Evolutionary conservation across 2,888 invertebrate species (phyloP), one percentile per base, ranked within the genome.

Genomic region (Toxonevra muliebris): DNA sequence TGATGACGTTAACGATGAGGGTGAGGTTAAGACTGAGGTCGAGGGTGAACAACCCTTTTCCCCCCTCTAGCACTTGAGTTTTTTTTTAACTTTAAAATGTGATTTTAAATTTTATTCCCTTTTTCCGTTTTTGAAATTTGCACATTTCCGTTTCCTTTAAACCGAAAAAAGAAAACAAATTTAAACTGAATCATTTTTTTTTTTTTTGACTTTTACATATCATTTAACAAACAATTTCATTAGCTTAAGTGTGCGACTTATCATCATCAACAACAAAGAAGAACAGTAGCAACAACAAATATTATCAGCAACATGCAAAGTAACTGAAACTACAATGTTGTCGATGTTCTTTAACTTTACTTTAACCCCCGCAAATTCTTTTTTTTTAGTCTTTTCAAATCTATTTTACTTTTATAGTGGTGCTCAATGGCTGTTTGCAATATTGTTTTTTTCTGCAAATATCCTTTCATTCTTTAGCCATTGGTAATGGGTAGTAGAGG

Each of bases 171-270:
- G 50, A 61, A 43, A 48, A 40, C 48, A 43, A 43, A 50, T 40
- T 15, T 20, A 2, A 13, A 40, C 12, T 40, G 40, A 58, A 58
- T 40, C 50, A 12, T 64, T 48, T 41, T 57, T 50, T 15, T 45
- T 57, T 45, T 58, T 65, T 65, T 75, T 77, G 80, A 73, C 75
- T 76, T 79, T 80, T 74, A 80, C 81, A 80, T 79, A 74, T 80
- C 83, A 82, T 82, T 82, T 82, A 76, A 78, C 82, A 81, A 76
- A 80, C 80, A 76, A 82, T 82, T 82, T 82, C 82, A 82, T 82
- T 81, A 78, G 75, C 74, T 79, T 77, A 79, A 78, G 80, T 77
- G 76, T 76, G 76, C 30, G 30, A 30, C 30, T 30, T 30, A 30
- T 30, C 30, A 59, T 66, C 52, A 67, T 65, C 43, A 67, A 65